These are phyloP conservation scores for Epinotia nisella DNA, from an alignment of 2,888 invertebrate species.

Conservation along the genomic window DNA sequence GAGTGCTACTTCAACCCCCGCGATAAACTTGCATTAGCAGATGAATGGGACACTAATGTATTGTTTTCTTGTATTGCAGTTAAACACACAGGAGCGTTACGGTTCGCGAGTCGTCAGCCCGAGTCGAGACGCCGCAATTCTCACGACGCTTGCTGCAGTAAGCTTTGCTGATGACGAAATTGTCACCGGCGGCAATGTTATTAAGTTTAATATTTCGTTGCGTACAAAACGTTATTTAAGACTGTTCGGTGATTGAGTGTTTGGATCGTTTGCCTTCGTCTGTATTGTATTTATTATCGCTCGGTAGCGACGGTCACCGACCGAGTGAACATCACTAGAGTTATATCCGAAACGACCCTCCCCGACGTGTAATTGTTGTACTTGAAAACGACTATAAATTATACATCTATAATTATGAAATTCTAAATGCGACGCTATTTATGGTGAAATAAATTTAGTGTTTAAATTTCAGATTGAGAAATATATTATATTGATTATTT, in stretches of 20 bases:
- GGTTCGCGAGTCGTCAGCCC: slow-evolving; percentile 10
- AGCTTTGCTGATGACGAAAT: slow-evolving; percentile 82
- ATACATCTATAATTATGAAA: slow-evolving; percentile 67
- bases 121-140: slow-evolving; percentile 61
- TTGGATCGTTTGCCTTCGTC: slow-evolving; percentile 73
- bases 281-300: slow-evolving; percentile 69
- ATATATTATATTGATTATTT: slow-evolving; percentile 66
- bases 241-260: slow-evolving; percentile 81
- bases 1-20: neutral
- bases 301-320: slow-evolving; percentile 55
- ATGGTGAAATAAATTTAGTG: slow-evolving; percentile 76
- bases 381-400: slow-evolving; percentile 64
- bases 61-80: slow-evolving; percentile 9
- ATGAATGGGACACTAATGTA: neutral
- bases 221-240: slow-evolving; percentile 82
- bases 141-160: slow-evolving; percentile 81
- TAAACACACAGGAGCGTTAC: slow-evolving; percentile 29
- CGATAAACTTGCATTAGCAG: neutral
- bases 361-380: slow-evolving; percentile 73
- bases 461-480: slow-evolving; percentile 80
- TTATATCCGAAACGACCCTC: slow-evolving; percentile 69
- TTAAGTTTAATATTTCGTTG: slow-evolving; percentile 69
- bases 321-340: slow-evolving; percentile 63
- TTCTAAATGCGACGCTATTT: slow-evolving; percentile 81
- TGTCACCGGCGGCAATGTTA: slow-evolving; percentile 66